Base-by-base conservation (phyloP, 1,140 invertebrate species). In the Bombus cullumanus region DNA sequence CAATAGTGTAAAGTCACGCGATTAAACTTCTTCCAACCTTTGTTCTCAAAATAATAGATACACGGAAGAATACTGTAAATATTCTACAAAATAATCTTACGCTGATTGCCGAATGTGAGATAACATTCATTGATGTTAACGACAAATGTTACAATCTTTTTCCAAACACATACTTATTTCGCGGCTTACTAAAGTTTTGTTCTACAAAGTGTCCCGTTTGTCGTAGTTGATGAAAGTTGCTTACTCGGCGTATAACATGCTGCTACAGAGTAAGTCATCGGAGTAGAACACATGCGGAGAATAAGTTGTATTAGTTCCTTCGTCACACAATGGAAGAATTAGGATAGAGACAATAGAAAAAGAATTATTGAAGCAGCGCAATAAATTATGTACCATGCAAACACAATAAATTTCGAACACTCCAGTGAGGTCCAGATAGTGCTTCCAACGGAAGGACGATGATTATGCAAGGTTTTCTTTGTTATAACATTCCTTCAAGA, bases 201-300 rank as follows among this genome's bases (percentile, higher is more conserved):
- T 64, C 15, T 18, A 64, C 2, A 13, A 31, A 31, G 13, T 31
- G 6, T 0, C 5, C 5, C 13, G 80, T 75, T 57, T 5, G 41
- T 89, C 80, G 13, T 34, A 91, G 88, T 68, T 91, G 5, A 22
- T 91, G 28, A 91, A 91, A 85, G 66, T 68, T 13, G 80, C 81
- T 10, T 91, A 90, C 25, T 90, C 90, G 22, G 34, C 62, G 25
- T 91, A 82, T 66, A 91, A 91, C n/a, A 68, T 88, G 59, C 43
- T 88, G 8, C 71, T 69, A 47, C 81, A n/a, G 6, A 31, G 28
- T 5, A 25, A 78, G 3, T 37, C 25, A 10, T 8, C 18, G 0
- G 13, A 18, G 22, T 72, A 72, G 25, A 72, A 1, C 5, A 13
- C 6, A 15, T n/a, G 62, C 8, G 64, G 15, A 22, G 13, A 9